Evolutionary conservation across 2,113 vertebrate genomes (phyloP), one percentile per base, ranked within the genome.

Genomic region (Castor canadensis): DNA sequence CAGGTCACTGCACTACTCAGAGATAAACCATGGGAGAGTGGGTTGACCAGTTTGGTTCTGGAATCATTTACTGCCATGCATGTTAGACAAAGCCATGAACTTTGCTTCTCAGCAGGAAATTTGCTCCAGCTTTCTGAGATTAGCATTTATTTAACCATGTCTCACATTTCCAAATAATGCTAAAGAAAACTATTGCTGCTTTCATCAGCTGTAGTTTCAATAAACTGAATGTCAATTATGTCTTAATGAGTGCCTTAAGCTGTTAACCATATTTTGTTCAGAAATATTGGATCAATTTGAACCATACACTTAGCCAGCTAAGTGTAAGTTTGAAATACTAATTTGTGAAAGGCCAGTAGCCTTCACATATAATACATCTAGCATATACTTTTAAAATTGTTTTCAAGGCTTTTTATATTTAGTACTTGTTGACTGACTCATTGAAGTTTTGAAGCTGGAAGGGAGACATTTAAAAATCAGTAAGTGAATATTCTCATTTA

Each of bases 11-110:
- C 28, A 79, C 47, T 62, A n/a, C 67, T 17, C 79, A 83, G 91
- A 95, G 45, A 58, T 82, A 79, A 60, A 72, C 40, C 64, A 1
- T 84, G 35, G 75, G 54, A 86, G 67, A 80, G 58, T 91, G 71
- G n/a, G 91, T 94, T 77, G 58, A 91, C 54, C 69, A 52, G 1
- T 84, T 16, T 91, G 56, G 38, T 93, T 95, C 93, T 96, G 92
- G 80, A 97, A 66, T 95, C 90, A 95, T 88, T 96, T 92, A 56
- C 64, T 90, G 40, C 76, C 69, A 43, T 87, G 93, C 95, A 85
- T 97, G 95, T 94, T 94, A 90, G 77, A 96, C 83, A 94, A 93
- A 96, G 93, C 87, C 96, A 71, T 64, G 67, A 69, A 79, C 72
- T 91, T 94, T 54, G 62, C 32, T 93, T 96, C 75, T 85, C 54